Conservation (phyloP, 2,888 invertebrate species). For the Yponomeuta plumbellus region DNA sequence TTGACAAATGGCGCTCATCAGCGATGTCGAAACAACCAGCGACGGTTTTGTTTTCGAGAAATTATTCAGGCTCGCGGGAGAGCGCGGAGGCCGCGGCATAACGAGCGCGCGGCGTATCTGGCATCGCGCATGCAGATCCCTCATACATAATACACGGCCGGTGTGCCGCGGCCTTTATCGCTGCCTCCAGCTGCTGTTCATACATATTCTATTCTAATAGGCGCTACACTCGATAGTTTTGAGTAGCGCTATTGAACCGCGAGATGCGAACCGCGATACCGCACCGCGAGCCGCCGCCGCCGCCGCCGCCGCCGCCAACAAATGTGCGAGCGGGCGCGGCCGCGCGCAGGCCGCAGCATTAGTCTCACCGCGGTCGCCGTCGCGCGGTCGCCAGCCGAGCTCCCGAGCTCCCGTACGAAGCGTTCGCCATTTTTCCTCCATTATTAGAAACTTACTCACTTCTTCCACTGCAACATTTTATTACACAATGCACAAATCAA, state of each 20-base stretch:
- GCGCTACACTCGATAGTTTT: constrained; percentile 2
- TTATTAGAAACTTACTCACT: background rate
- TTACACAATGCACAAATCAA: too few relatives aligned
- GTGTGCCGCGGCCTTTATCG: constrained; percentile 12
- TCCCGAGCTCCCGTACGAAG: background rate
- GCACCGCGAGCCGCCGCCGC: too few relatives aligned
- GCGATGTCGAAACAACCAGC: background rate
- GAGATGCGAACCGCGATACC: background rate
- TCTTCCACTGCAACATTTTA: too few relatives aligned
- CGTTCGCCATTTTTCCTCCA: background rate
- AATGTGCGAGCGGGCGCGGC: background rate
- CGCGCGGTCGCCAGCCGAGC: too few relatives aligned
- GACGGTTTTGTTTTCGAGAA: constrained; percentile 3
- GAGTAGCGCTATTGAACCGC: background rate
- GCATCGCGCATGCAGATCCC: constrained; percentile 26
- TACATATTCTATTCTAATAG: constrained; percentile 3
- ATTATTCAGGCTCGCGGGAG: background rate
- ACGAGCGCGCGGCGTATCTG: constrained; percentile 21
- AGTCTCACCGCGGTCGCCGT: background rate
- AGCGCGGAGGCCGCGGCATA: constrained; percentile 17
- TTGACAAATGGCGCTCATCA: background rate
- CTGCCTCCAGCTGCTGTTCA: background rate
- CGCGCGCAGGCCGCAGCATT: background rate
- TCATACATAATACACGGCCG: constrained; percentile 29
- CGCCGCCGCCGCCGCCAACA: too few relatives aligned